Evolutionary conservation across 2,888 invertebrate genomes (phyloP), one percentile per base, ranked within the genome.

Genomic region (Petrophora chlorosata): DNA sequence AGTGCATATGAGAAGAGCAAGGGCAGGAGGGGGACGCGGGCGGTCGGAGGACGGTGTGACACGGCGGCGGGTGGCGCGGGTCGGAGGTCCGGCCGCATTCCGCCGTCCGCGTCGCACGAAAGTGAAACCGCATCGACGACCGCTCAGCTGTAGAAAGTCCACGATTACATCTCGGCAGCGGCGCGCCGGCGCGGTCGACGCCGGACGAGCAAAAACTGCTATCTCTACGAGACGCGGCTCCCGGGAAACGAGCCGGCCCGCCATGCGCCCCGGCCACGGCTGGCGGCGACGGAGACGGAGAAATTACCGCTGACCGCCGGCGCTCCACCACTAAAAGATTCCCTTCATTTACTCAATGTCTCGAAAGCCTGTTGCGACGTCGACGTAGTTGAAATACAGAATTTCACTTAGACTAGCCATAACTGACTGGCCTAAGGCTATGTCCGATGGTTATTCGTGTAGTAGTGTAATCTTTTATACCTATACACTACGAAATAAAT

Each of bases 71-170:
- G 69, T 61, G 71, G 72, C 73, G 72, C 76, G 82, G 87, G 87
- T 88, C 88, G 87, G 82, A 87, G 89, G 87, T 88, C 82, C 85
- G 86, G 82, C 83, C 88, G 84, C 89, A 88, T 89, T 89, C 89
- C 87, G 68, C 66, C 79, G 82, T n/a, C n/a, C n/a, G n/a, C n/a
- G n/a, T 73, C 79, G 82, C 79, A 84, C 75, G 89, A 89, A 89
- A 90, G 89, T 89, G 89, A 89, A 90, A 89, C 85, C 82, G 80
- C 82, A 73, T 71, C 75, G 75, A 39, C 48, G 70, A 70, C 74
- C 76, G 78, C 83, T 84, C 87, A 82, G 79, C 86, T 79, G 85
- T 89, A 89, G 88, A 90, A 90, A 90, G 89, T 89, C 85, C 83
- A 80, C 82, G 85, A 87, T 84, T 86, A 84, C 79, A 86, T 84